Conservation (phyloP, 2,888 invertebrate species). For the Coecobrya sp. region DNA sequence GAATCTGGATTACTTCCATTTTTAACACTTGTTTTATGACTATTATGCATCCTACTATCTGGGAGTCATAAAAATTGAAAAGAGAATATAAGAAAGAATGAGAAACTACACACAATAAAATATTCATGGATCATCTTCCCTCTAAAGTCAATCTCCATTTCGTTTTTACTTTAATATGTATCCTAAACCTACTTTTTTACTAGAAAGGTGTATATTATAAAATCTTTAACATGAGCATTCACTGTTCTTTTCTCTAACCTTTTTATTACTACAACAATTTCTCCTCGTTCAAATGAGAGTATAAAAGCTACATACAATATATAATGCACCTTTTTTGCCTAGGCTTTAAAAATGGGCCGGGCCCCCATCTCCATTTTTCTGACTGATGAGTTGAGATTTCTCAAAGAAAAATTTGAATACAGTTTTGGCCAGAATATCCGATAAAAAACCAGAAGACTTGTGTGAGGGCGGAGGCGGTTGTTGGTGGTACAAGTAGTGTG, state of each 20-base stretch:
- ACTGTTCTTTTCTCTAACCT: background rate
- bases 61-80: conserved; percentile 26
- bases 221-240: conserved; percentile 7
- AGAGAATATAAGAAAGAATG: background rate
- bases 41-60: background rate
- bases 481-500: too few relatives aligned
- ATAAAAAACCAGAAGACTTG: background rate
- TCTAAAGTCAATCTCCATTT: conserved; percentile 20
- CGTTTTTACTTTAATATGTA: too few relatives aligned
- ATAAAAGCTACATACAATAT: background rate
- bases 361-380: conserved; percentile 22
- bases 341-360: conserved; percentile 64
- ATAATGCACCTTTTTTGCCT: too few relatives aligned
- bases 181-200: conserved; percentile 43
- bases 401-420: conserved; percentile 59
- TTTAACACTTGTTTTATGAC: conserved; percentile 44
- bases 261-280: background rate
- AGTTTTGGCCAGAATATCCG: conserved; percentile 60
- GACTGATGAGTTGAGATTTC: conserved; percentile 32
- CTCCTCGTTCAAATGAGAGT: background rate
- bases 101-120: conserved; percentile 37
- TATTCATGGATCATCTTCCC: conserved; percentile 72
- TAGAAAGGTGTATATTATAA: conserved; percentile 31
- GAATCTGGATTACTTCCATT: conserved; percentile 50
- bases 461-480: conserved; percentile 32